Evolutionary conservation across 2,113 vertebrate species (phyloP).

Genomic region (Micronisus gabar): DNA sequence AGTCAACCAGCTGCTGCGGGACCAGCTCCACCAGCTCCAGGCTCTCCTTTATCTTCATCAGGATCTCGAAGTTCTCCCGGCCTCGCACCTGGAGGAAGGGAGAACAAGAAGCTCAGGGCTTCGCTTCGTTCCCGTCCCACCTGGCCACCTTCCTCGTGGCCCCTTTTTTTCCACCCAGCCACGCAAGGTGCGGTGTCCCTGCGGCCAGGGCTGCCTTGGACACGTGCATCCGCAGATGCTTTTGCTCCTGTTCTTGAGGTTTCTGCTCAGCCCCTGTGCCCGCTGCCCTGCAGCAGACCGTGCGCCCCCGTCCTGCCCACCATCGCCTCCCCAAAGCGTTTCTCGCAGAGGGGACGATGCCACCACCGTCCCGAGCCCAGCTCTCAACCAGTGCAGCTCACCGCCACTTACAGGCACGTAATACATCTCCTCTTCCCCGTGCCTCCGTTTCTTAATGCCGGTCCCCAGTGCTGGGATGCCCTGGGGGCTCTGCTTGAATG

Average conservation of each 20-base stretch:
- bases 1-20: constrained; percentile 89
- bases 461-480: constrained; percentile 82
- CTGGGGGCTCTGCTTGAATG: constrained; percentile 91
- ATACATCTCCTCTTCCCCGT: constrained; percentile 92
- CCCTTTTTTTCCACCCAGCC: neutral
- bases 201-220: neutral
- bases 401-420: constrained; percentile 88
- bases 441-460: constrained; percentile 87
- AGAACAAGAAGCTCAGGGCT: neutral
- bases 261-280: neutral
- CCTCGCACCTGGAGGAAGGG: constrained; percentile 83
- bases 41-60: constrained; percentile 98
- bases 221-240: fast-evolving
- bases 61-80: constrained; percentile 94
- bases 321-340: neutral
- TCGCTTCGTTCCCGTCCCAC: fast-evolving
- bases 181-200: fast-evolving
- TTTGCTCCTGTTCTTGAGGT: neutral
- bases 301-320: neutral
- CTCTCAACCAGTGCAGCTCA: neutral
- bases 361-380: fast-evolving
- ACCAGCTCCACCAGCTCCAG: constrained; percentile 94
- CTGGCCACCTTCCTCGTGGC: neutral
- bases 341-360: neutral
- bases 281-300: neutral